phyloP scores from a whole-genome alignment of 2,888 invertebrate genomes.

The Ligdia adustata region DNA sequence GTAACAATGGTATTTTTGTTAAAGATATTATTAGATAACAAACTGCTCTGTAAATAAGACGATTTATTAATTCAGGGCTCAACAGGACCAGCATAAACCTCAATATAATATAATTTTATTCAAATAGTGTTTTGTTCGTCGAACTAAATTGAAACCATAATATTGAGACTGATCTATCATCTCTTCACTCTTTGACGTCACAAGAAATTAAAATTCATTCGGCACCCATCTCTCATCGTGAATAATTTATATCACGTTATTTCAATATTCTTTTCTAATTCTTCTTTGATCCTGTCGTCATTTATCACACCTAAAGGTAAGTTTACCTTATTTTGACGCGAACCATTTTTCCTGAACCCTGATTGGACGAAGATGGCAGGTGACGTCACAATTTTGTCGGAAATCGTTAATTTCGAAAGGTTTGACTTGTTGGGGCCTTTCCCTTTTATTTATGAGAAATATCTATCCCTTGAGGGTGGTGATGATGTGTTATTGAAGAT shows the following conservation, averaged over 20 bases:
- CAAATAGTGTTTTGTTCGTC: not conserved
- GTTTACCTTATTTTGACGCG: conserved; percentile 49
- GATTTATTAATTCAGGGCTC: no score
- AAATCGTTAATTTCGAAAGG: conserved; percentile 49
- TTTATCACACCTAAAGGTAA: conserved; percentile 52
- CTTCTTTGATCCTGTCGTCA: conserved; percentile 45
- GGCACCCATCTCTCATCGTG: conserved; percentile 4
- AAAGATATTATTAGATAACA: no score
- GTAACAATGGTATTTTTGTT: no score
- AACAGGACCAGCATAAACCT: no score
- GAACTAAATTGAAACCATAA: conserved; percentile 4
- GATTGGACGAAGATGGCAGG: conserved; percentile 60
- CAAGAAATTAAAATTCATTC: conserved; percentile 20
- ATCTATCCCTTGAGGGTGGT: conserved; percentile 5
- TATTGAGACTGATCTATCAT: conserved; percentile 14
- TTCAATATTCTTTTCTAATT: conserved; percentile 47
- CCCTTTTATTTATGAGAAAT: conserved; percentile 31
- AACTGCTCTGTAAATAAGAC: no score
- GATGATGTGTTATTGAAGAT: conserved; percentile 16
- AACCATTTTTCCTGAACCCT: conserved; percentile 61
- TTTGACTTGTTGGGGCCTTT: conserved; percentile 29
- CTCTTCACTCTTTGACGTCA: conserved; percentile 10
- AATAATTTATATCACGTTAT: conserved; percentile 31
- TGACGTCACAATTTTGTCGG: conserved; percentile 50
- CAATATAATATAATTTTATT: no score